Percentiles rank a stretch among this genome's conserved stretches.
These are phyloP conservation scores for Clarias platycephalus DNA, from an alignment of 2,797 vertebrate genomes.

Conservation along the genomic window DNA sequence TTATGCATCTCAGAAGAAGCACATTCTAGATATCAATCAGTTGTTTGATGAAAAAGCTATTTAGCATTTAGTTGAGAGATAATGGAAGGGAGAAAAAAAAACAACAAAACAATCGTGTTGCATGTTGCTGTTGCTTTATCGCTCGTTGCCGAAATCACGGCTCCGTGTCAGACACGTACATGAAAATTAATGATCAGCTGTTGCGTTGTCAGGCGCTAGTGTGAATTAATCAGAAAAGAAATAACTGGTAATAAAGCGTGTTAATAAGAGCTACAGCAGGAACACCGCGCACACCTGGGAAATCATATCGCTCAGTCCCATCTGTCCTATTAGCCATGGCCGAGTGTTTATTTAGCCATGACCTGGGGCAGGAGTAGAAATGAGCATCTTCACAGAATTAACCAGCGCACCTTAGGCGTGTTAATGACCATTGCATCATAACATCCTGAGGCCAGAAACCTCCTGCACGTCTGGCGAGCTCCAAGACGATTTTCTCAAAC, in stretches of 20 bases:
- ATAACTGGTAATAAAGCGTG: not conserved
- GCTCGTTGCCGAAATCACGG: not conserved
- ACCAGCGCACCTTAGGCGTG: not conserved
- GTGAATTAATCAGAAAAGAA: slow-evolving; percentile 11
- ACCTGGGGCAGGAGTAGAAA: not conserved
- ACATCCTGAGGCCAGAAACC: not conserved
- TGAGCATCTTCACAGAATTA: not conserved
- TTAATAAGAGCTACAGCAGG: not conserved
- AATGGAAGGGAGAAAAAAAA: not conserved
- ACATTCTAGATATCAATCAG: not conserved
- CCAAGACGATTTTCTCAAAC: not conserved
- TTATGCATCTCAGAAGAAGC: not conserved
- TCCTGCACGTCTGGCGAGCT: not conserved
- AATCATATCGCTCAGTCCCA: not conserved
- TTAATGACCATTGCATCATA: not conserved
- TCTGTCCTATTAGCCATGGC: not conserved
- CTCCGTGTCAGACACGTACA: too few relatives aligned
- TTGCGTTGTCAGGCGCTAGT: not conserved
- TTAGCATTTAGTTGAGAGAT: not conserved
- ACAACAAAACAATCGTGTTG: not conserved
- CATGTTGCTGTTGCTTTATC: not conserved
- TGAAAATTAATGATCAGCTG: not conserved
- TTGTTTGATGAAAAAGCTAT: not conserved
- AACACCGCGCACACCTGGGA: not conserved
- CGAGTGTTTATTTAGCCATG: not conserved